These are phyloP conservation scores for Gallirallus australis DNA, from an alignment of 2,797 vertebrate species.

Conservation along the genomic window DNA sequence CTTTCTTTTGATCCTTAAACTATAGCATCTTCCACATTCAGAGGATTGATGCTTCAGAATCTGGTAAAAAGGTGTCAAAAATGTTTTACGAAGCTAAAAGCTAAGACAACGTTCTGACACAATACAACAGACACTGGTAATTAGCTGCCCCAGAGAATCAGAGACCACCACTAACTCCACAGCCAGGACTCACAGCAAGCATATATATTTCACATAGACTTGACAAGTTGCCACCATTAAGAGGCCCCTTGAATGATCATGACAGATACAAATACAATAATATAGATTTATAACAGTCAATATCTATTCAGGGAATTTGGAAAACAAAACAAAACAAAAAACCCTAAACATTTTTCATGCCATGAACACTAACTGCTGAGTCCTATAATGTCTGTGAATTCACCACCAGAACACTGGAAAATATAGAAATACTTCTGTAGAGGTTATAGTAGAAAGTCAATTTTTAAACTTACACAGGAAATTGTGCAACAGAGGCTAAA, in stretches of 20 bases:
- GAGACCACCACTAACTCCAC: neutral
- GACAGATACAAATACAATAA: neutral
- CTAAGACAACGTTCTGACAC: neutral
- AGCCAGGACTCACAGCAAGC: neutral
- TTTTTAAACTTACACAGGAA: neutral
- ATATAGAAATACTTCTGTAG: neutral
- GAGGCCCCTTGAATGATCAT: neutral
- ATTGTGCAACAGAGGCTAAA: neutral
- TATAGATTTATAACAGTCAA: neutral
- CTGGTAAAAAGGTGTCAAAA: neutral
- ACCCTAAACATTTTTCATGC: neutral
- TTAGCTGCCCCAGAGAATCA: neutral
- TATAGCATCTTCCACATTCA: neutral
- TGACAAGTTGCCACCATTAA: neutral
- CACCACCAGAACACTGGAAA: neutral
- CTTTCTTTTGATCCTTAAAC: neutral
- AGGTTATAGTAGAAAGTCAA: neutral
- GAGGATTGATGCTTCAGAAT: neutral
- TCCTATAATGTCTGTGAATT: neutral
- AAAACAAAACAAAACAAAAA: no score
- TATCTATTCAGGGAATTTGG: no score
- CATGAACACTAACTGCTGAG: neutral
- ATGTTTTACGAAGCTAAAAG: neutral
- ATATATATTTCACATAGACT: neutral
- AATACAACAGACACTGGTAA: neutral